Evolutionary conservation across 2,888 invertebrate genomes (phyloP).

Genomic region (Acanthosoma haemorrhoidale): DNA sequence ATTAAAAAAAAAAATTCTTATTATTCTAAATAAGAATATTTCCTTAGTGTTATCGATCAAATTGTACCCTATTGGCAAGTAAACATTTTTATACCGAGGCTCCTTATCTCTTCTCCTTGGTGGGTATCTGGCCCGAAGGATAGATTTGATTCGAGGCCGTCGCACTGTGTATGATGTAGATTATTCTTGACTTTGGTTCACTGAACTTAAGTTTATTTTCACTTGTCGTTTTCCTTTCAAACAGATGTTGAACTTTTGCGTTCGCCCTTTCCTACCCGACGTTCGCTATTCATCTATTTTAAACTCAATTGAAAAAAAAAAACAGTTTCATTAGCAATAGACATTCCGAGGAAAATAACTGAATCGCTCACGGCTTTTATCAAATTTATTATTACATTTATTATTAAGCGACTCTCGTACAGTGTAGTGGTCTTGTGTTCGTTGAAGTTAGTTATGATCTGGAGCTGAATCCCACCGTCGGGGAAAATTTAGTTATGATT

Average conservation of each 20-base stretch:
- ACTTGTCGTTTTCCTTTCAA: not conserved
- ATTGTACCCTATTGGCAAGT: not conserved
- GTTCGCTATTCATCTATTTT: no score
- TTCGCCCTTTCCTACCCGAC: not conserved
- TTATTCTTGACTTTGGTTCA: slow-evolving; percentile 12
- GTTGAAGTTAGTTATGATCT: no score
- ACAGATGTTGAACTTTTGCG: not conserved
- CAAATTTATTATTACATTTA: no score
- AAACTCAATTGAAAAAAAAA: no score
- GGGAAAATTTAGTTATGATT: no score
- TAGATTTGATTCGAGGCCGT: not conserved
- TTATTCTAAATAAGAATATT: not conserved
- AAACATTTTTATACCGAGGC: not conserved
- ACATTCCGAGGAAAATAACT: no score
- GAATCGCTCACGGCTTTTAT: no score
- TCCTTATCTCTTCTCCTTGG: not conserved
- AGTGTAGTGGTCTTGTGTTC: no score
- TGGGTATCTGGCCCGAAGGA: not conserved
- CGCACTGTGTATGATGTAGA: not conserved
- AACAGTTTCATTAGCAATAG: no score
- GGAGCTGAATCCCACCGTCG: no score
- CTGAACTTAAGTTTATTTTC: slow-evolving; percentile 12
- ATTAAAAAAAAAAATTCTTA: no score
- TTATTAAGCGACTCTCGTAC: no score
- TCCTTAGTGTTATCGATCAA: not conserved